phyloP scores from a whole-genome alignment of 2,113 vertebrate species.

The Riparia riparia region DNA sequence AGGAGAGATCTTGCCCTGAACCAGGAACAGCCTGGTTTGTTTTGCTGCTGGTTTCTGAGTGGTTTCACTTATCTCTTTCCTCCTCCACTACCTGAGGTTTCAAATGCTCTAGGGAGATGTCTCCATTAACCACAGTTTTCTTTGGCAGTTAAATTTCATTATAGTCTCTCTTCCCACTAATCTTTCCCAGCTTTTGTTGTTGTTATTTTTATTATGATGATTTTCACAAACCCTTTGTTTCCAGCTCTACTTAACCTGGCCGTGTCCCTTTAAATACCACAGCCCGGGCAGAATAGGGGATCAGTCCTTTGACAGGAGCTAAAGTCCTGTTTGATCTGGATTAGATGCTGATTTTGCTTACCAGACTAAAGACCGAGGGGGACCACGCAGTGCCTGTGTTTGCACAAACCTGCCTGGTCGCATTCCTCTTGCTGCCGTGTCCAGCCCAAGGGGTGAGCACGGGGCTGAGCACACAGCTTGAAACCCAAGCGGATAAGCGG shows the following conservation, averaged over 20 bases:
- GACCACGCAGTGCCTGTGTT: constrained; percentile 55
- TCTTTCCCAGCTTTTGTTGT: constrained; percentile 25
- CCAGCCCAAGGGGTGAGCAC: not conserved
- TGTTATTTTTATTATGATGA: constrained; percentile 27
- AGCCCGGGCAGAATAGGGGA: constrained; percentile 54
- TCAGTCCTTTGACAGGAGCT: constrained; percentile 71
- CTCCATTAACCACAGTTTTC: constrained; percentile 61
- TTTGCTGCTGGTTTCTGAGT: constrained; percentile 28
- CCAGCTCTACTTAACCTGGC: constrained; percentile 40
- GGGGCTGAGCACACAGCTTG: constrained; percentile 15
- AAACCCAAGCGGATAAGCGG: constrained; percentile 16
- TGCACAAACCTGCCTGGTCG: constrained; percentile 68
- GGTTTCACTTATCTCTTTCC: constrained; percentile 49
- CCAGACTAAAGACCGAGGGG: constrained; percentile 65
- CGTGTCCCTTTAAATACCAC: constrained; percentile 63
- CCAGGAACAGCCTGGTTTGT: not conserved
- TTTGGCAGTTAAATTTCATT: constrained; percentile 56
- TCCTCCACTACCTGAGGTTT: constrained; percentile 59
- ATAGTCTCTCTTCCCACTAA: not conserved
- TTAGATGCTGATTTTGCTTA: constrained; percentile 73
- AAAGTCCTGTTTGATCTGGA: constrained; percentile 75
- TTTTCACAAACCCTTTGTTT: constrained; percentile 52
- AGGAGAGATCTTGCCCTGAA: not conserved
- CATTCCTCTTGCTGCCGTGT: constrained; percentile 56
- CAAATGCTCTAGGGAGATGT: constrained; percentile 28